Evolutionary conservation across 2,113 vertebrate species (phyloP), one percentile per base, ranked within the genome.

Genomic region (Pygoscelis antarcticus): DNA sequence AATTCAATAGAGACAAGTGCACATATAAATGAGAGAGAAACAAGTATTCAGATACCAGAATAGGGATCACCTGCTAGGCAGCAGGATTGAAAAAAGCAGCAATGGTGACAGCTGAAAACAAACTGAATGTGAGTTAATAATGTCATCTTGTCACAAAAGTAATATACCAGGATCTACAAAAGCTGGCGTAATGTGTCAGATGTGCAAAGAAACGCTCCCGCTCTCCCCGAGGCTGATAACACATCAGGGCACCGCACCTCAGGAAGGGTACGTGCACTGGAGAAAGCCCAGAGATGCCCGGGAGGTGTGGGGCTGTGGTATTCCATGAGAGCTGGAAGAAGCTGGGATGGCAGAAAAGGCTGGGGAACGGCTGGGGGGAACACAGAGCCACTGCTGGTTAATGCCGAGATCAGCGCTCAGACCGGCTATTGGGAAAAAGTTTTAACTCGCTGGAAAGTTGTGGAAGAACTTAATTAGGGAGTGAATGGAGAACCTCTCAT

Each of bases 241-340:
- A 16, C 2, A 0, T 7, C 46, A 47, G 66, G 54, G 40, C 66
- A 16, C 26, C 1, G 2, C 0, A 3, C 22, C 49, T 44, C 5
- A 0, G 66, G 27, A 26, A 16, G 0, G 55, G 30, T 2, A 1
- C 1, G 2, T 3, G 46, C 7, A 0, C 0, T 2, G 76, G 30
- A 27, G 40, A 57, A 23, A 25, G 13, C 36, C 32, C 47, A 10
- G n/a, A 26, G 69, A 5, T 13, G 6, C 42, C 10, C 0, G 0
- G 22, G 29, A 36, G 42, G 13, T 10, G 54, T 2, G 2, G 79
- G 40, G 1, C 32, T 3, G 42, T 4, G 57, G 22, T 5, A 6
- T 13, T 11, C 19, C 1, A 2, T 0, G 16, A 16, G 38, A 36
- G 29, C 10, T 71, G 57, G 51, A 20, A 10, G 29, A 7, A 23